A percentile compares a stretch with the other conserved stretches of the same genome.
Conservation (phyloP, 2,113 vertebrate genomes). For the Diadophis punctatus region DNA sequence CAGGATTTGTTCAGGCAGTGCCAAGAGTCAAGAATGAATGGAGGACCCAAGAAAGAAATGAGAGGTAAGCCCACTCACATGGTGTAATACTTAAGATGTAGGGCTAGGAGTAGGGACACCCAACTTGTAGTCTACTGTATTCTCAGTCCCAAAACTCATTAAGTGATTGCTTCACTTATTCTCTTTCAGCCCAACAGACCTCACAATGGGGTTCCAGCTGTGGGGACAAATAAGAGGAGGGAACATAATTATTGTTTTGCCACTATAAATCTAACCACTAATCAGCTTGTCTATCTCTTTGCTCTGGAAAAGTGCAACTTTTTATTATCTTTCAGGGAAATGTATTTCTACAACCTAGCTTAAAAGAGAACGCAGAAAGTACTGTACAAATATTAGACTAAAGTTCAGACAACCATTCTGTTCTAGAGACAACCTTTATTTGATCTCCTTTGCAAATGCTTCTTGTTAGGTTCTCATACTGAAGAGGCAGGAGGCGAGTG, state of each 20-base stretch:
- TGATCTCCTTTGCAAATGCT: background rate
- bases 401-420: background rate
- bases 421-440: background rate
- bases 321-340: background rate
- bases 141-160: background rate
- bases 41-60: background rate
- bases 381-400: background rate
- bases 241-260: background rate
- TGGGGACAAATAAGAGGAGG: background rate
- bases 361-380: background rate
- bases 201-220: background rate
- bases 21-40: background rate
- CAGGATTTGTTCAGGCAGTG: background rate
- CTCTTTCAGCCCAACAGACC: background rate
- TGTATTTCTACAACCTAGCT: background rate
- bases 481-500: too few relatives aligned
- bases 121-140: background rate
- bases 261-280: background rate
- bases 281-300: background rate
- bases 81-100: background rate
- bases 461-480: too few relatives aligned
- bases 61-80: background rate
- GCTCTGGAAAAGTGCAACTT: background rate
- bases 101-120: background rate
- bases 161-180: background rate